phyloP scores from a whole-genome alignment of 2,888 invertebrate genomes.

The Drosophila flavopinicola region DNA sequence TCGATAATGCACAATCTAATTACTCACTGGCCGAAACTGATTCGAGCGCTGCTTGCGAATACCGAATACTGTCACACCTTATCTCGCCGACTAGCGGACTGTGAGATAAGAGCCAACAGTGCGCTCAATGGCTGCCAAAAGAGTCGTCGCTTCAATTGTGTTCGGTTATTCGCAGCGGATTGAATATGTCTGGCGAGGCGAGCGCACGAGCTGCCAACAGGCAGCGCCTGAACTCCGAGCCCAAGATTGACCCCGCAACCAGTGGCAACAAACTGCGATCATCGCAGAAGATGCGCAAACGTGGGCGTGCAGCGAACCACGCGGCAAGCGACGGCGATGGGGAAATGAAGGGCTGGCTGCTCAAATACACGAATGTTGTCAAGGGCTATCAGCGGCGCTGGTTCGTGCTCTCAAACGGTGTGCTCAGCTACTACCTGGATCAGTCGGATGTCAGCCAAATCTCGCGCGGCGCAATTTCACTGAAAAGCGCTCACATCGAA shows the following conservation, averaged over 20 bases:
- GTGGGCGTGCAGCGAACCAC: constrained; percentile 1
- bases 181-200: constrained; percentile 44
- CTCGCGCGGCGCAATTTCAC: constrained; percentile 97
- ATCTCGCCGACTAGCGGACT: constrained; percentile 27
- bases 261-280: constrained; percentile 21
- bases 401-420: constrained; percentile 99
- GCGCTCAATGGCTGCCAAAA: constrained; percentile 14
- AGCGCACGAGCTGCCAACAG: constrained; percentile 6
- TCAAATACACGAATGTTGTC: constrained; percentile 99
- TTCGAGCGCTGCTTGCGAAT: background rate
- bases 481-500: constrained; percentile 95
- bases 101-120: constrained; percentile 38
- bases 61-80: constrained; percentile 34
- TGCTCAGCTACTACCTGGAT: constrained; percentile 93
- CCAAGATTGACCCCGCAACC: background rate
- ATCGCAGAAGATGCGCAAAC: constrained; percentile 22
- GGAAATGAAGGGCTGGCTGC: constrained; percentile 92
- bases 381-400: constrained; percentile 99
- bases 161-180: constrained; percentile 27
- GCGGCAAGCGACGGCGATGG: constrained; percentile 61
- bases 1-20: constrained; percentile 10
- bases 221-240: constrained; percentile 18
- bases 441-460: constrained; percentile 99
- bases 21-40: constrained; percentile 1
- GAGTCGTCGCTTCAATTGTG: constrained; percentile 22